Base-by-base conservation (phyloP, 2,113 vertebrate genomes). In the Stigmatopora argus region DNA sequence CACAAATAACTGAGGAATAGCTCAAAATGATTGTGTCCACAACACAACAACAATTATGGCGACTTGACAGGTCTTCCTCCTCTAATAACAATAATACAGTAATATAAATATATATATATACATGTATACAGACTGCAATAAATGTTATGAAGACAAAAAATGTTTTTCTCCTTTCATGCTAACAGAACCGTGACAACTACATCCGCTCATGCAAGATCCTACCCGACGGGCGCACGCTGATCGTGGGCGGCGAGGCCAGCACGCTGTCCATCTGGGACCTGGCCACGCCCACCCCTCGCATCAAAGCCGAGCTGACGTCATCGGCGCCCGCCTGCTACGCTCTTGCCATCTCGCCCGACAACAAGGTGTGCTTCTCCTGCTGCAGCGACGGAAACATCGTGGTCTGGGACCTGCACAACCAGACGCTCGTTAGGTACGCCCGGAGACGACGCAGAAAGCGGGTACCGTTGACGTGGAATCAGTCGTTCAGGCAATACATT, bases 341-440 rank as follows among this genome's bases (percentile, higher is more conserved):
- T 34, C 87, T 93, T 81, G 93, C 93, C 85, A 94, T 94, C 84
- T 94, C 93, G 75, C 93, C 93, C 0, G 93, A 94, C 35, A 92
- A 93, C 88, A 94, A 94, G 72, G 93, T 94, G 77, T 94, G 93
- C 89, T 94, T 94, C 83, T 94, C 93, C 72, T 94, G 93, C 90
- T 94, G 93, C 90, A 93, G 92, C 1, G 93, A 93, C 1, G 93
- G 93, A 41, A 94, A 93, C 85, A 94, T 93, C 17, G 92, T 92
- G 4, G 93, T 94, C 56, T 94, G 93, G 93, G 93, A 93, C 78
- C 87, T 93, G 66, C 92, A 93, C 83, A 93, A 93, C 86, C 91
- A 92, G 83, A 93, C 90, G 0, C 52, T 93, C 41, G 92, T 94
- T 18, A 90, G 92, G 92, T 92, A 45, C 75, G 38, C 5, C 38